Percentiles rank a stretch among this genome's conserved stretches.
Evolutionary conservation across 1,140 invertebrate species (phyloP).

Genomic region (Ceratina calcarata): DNA sequence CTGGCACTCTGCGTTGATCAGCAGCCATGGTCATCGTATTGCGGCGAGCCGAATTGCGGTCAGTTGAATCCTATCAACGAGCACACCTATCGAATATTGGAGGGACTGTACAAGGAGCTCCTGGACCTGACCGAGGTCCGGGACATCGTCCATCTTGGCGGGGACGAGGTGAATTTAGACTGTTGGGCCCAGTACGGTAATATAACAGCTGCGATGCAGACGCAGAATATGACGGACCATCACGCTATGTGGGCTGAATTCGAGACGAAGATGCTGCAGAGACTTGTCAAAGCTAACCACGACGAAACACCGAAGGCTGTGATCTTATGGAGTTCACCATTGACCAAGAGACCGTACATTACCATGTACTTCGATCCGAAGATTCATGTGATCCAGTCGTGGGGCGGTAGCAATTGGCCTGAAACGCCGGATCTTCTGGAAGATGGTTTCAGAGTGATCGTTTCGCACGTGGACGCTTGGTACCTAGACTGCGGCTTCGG

Average conservation of each 20-base stretch:
- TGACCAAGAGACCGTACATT: slow-evolving; percentile 87
- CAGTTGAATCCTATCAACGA: slow-evolving; percentile 91
- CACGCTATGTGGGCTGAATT: slow-evolving; percentile 90
- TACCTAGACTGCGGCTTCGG: slow-evolving; percentile 92
- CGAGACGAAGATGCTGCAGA: slow-evolving; percentile 83
- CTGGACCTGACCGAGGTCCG: slow-evolving; percentile 75
- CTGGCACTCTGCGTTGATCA: slow-evolving; percentile 88
- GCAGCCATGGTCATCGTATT: slow-evolving; percentile 87
- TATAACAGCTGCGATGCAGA: slow-evolving; percentile 80
- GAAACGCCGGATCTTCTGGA: slow-evolving; percentile 87
- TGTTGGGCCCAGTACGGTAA: slow-evolving; percentile 85
- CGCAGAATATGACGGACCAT: slow-evolving; percentile 86
- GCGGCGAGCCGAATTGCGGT: slow-evolving; percentile 92
- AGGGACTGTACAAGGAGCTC: slow-evolving; percentile 83
- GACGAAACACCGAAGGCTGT: slow-evolving; percentile 84
- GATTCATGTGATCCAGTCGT: slow-evolving; percentile 84
- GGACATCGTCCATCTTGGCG: slow-evolving; percentile 91
- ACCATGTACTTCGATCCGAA: slow-evolving; percentile 83
- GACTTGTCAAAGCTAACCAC: slow-evolving; percentile 84
- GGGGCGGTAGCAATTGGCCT: slow-evolving; percentile 89
- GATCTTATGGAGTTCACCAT: slow-evolving; percentile 89
- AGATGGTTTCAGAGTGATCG: slow-evolving; percentile 88
- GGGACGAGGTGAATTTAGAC: slow-evolving; percentile 90
- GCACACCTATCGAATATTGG: slow-evolving; percentile 86
- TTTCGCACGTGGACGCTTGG: slow-evolving; percentile 92